Percentiles rank a stretch among this genome's conserved stretches.
Conservation (phyloP, 2,888 invertebrate genomes). For the Tuberolachnus salignus region DNA sequence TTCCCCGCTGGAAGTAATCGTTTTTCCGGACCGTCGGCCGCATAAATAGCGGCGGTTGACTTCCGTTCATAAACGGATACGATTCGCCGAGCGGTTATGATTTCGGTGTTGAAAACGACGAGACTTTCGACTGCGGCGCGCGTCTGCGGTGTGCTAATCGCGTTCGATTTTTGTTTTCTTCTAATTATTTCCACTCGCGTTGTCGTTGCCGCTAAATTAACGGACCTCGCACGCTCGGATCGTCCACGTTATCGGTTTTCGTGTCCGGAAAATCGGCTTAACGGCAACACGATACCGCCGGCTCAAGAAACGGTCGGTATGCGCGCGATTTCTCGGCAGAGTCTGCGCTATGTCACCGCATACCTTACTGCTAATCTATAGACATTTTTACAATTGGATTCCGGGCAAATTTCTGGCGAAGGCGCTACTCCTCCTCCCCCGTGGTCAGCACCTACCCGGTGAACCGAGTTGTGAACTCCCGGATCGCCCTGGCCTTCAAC, state of each 20-base stretch:
- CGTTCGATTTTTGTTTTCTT: not conserved
- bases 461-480: too few species aligned
- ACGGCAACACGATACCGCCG: too few species aligned
- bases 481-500: too few species aligned
- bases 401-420: too few species aligned
- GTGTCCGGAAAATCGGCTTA: not conserved
- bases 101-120: not conserved
- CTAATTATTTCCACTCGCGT: not conserved
- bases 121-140: not conserved
- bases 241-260: not conserved
- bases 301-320: too few species aligned
- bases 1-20: not conserved
- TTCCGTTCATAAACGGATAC: constrained; percentile 5
- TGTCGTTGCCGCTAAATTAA: not conserved
- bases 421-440: too few species aligned
- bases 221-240: not conserved
- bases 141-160: constrained; percentile 12
- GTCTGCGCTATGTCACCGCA: too few species aligned
- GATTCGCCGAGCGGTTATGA: constrained; percentile 6
- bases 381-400: too few species aligned
- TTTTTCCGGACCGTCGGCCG: not conserved
- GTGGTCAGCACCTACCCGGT: too few species aligned
- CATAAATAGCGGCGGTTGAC: constrained; percentile 5
- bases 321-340: too few species aligned
- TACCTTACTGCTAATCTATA: too few species aligned